Conservation (phyloP, 2,113 vertebrate genomes). For the Antechinus flavipes region DNA sequence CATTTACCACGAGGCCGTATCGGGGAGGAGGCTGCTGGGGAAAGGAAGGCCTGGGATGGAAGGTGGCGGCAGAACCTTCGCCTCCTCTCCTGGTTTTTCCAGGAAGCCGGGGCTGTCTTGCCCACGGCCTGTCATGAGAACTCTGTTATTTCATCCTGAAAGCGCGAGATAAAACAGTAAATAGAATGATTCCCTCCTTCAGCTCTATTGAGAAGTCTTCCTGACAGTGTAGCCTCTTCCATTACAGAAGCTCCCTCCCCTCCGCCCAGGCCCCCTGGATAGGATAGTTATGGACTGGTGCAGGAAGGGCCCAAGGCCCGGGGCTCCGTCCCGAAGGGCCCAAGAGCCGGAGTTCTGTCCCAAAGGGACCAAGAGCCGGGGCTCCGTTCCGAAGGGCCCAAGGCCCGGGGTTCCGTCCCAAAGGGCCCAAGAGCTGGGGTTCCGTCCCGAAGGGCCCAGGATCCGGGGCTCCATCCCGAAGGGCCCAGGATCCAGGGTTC, state of each 20-base stretch:
- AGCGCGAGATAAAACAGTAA: neutral
- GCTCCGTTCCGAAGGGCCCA: too few relatives aligned
- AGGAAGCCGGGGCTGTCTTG: neutral
- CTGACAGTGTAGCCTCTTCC: neutral
- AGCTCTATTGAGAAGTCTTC: neutral
- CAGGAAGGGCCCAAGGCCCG: neutral
- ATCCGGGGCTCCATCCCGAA: too few relatives aligned
- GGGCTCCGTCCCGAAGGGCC: too few relatives aligned
- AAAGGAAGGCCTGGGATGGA: neutral
- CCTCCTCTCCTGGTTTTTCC: neutral
- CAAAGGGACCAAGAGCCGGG: too few relatives aligned
- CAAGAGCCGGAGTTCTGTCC: too few relatives aligned
- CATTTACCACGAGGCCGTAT: neutral
- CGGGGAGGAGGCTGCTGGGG: neutral
- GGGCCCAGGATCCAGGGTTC: too few relatives aligned
- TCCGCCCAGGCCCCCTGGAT: neutral
- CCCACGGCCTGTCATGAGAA: neutral
- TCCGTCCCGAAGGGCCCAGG: too few relatives aligned
- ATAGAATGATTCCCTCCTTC: slow-evolving; percentile 14
- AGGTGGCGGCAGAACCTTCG: too few relatives aligned
- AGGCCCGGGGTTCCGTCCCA: too few relatives aligned
- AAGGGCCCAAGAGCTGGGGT: too few relatives aligned
- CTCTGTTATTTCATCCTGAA: neutral
- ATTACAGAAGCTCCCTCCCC: neutral
- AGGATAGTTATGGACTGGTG: neutral